Base-by-base conservation (phyloP, 2,888 invertebrate genomes). In the Nymphalis c-album region DNA sequence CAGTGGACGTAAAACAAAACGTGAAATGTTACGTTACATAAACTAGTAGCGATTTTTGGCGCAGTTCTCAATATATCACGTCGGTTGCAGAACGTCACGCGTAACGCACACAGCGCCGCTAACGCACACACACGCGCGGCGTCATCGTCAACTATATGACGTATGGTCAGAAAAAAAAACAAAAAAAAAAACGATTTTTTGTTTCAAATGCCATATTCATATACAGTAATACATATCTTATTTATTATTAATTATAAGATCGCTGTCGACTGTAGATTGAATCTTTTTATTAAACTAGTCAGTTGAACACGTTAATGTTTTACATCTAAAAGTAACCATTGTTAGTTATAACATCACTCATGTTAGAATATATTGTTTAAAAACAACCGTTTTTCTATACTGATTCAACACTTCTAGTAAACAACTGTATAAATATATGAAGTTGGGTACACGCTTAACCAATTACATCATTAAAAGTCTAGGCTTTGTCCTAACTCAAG, bases 1-100 rank as follows among this genome's bases (percentile, higher is more conserved):
- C 71, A 71, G 35, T 35, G 35, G 69, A 72, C 68, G 71, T 64
- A 70, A 74, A 77, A 76, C 75, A 75, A 75, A 77, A 75, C 75
- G 76, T 71, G 73, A 72, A 76, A 77, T 71, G 76, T 73, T 72
- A 71, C 74, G 76, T 78, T 78, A 77, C 76, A 77, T 78, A 78
- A 79, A 77, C 76, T 77, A 76, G 75, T 85, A 83, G 87, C 84
- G 85, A 90, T 88, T 90, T 90, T 90, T 90, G 87, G 85, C 83
- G 81, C 84, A 80, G 83, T 86, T 86, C 87, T 88, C 90, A 87
- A 91, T 91, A 91, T 89, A 90, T 90, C 91, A 91, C 87, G 90
- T 85, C 87, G 85, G 80, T 80, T 80, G 88, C 90, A 88, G 85
- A 81, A 81, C 85, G 86, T 85, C 86, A 85, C 82, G 82, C 81